Evolutionary conservation across 2,888 invertebrate genomes (phyloP).

Genomic region (Metellina segmentata): DNA sequence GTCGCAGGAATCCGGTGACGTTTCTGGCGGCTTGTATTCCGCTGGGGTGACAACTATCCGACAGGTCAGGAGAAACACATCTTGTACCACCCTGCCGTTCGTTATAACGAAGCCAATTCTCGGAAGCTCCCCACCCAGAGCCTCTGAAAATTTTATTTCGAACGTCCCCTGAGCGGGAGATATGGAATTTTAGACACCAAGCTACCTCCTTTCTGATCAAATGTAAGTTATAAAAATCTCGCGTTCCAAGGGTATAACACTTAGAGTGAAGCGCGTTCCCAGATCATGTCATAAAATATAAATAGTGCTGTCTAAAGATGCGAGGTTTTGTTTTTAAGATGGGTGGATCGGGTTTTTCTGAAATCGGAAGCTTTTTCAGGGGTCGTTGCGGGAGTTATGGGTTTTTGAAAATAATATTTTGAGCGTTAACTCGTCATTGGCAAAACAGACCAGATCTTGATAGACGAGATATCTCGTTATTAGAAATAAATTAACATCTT

Average conservation of each 20-base stretch:
- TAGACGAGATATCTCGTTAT: too few relatives aligned
- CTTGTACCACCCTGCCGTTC: neutral
- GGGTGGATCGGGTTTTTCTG: neutral
- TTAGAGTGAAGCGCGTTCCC: too few relatives aligned
- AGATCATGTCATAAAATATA: slow-evolving; percentile 10
- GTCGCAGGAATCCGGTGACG: neutral
- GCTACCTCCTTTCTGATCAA: neutral
- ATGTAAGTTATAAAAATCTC: slow-evolving; percentile 43
- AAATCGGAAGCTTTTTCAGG: too few relatives aligned
- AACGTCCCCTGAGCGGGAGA: neutral
- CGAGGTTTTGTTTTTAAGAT: neutral
- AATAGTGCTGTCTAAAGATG: neutral
- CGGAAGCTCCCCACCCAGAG: neutral
- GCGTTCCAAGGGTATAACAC: neutral
- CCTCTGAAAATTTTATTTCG: slow-evolving; percentile 40
- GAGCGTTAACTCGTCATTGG: too few relatives aligned
- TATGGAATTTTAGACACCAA: slow-evolving; percentile 20
- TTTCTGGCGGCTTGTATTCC: slow-evolving; percentile 33
- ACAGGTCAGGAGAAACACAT: slow-evolving; percentile 47
- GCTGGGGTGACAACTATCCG: slow-evolving; percentile 32
- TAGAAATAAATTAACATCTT: too few relatives aligned
- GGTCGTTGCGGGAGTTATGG: too few relatives aligned
- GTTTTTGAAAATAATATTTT: too few relatives aligned
- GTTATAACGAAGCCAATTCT: slow-evolving; percentile 54
- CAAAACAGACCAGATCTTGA: too few relatives aligned